Percentiles rank a stretch among this genome's conserved stretches.
phyloP scores from a whole-genome alignment of 2,888 invertebrate genomes.

The Chrysolina americana region DNA sequence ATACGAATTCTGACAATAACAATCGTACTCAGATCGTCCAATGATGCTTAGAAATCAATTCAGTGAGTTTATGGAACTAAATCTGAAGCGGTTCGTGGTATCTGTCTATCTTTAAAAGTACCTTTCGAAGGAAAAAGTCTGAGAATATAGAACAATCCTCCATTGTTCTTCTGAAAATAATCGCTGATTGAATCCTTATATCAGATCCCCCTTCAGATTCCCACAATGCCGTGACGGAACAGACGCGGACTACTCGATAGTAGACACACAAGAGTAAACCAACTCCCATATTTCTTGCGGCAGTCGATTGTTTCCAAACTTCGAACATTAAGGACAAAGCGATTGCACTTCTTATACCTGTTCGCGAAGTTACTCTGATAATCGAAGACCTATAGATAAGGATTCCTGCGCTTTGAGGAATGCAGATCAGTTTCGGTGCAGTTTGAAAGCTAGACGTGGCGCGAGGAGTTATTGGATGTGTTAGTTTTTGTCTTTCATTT shows the following conservation, averaged over 20 bases:
- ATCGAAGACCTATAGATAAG: slow-evolving; percentile 23
- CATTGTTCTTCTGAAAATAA: too few species aligned
- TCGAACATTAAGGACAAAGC: slow-evolving; percentile 27
- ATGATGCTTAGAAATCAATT: too few species aligned
- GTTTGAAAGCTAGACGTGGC: neutral
- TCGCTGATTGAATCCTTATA: neutral
- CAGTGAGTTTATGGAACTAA: too few species aligned
- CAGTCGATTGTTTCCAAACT: slow-evolving; percentile 28
- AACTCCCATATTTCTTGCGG: slow-evolving; percentile 28
- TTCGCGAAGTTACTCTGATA: slow-evolving; percentile 25
- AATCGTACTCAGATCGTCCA: too few species aligned
- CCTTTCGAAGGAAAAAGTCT: neutral
- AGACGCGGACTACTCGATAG: slow-evolving; percentile 15
- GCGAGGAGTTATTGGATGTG: neutral
- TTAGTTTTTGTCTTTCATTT: neutral
- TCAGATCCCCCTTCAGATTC: neutral
- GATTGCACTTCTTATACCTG: slow-evolving; percentile 30
- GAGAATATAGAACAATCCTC: neutral
- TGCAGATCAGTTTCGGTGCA: slow-evolving; percentile 10
- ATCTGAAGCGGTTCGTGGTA: too few species aligned
- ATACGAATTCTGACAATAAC: too few species aligned
- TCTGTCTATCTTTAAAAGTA: too few species aligned
- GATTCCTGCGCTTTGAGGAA: slow-evolving; percentile 6
- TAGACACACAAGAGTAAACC: slow-evolving; percentile 22
- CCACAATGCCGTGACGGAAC: neutral